Evolutionary conservation across 2,113 vertebrate species (phyloP), one percentile per base, ranked within the genome.

Genomic region (Saccopteryx bilineata): DNA sequence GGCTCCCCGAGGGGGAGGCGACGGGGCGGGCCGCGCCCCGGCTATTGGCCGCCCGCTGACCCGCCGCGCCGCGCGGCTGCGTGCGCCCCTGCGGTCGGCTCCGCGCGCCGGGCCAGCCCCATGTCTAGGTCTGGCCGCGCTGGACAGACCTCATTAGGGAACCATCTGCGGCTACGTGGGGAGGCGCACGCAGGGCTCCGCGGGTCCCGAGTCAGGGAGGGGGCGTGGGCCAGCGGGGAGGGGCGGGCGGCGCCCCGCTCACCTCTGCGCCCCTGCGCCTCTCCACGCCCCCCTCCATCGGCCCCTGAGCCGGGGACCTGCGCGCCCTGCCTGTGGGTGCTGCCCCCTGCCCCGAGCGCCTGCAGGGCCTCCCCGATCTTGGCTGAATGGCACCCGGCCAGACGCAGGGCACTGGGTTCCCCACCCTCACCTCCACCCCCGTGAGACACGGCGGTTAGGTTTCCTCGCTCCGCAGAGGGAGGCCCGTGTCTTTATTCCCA

Each of bases 121-220:
- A 8, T 9, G 94, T 63, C 91, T 61, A 82, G 56, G 83, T 5
- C 1, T 19, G 76, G 52, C 19, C 52, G 95, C 87, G 24, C 56
- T 1, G 0, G 28, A 5, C 28, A 9, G 80, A 52, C 90, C 75
- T 92, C 18, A 84, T 87, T 90, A 69, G 90, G 71, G 91, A 71
- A 66, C 63, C 2, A 93, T 58, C 89, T 58, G 97, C 94, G 74
- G 92, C 95, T 94, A 97, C 97, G 97, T 97, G 96, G 66, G 1
- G 74, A 61, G 52, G 46, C 83, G 58, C 97, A 97, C 97, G 97
- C 82, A 31, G 91, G 28, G 60, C 52, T 8, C 54, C 56, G 13
- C 2, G 14, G 56, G 14, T 17, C 56, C 14, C 14, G 56, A 58
- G 56, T 5, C 14, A 17, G 56, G 71, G 82, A 93, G 74, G 52